These are phyloP conservation scores for Cheilosia vernalis DNA, from an alignment of 2,888 invertebrate species.

Conservation along the genomic window DNA sequence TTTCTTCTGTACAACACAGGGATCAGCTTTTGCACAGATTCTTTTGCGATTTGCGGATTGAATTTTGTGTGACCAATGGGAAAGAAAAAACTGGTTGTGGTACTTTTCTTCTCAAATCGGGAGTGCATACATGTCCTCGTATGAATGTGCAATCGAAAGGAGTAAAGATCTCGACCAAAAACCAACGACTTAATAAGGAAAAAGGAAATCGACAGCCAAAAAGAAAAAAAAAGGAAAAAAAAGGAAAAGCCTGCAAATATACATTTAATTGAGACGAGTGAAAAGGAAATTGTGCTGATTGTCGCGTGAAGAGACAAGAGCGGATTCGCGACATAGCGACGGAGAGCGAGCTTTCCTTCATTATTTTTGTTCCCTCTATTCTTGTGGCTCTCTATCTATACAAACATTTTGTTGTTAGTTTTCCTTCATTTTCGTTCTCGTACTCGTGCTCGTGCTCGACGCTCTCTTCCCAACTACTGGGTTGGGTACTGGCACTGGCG, in stretches of 20 bases:
- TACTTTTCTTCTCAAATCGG: conserved; percentile 3
- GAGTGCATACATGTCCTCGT: conserved; percentile 3
- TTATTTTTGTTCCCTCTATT: conserved; percentile 36
- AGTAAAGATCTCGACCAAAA: conserved; percentile 8
- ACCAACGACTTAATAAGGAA: conserved; percentile 26
- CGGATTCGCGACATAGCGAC: not conserved
- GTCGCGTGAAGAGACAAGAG: conserved; percentile 43
- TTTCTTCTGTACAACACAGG: not conserved
- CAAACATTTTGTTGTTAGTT: conserved; percentile 47
- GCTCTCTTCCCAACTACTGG: conserved; percentile 22
- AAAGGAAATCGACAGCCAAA: conserved; percentile 33
- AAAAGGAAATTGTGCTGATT: conserved; percentile 74
- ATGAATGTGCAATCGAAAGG: conserved; percentile 45
- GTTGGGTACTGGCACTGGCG: no score
- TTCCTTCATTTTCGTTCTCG: conserved; percentile 20
- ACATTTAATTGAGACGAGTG: conserved; percentile 64
- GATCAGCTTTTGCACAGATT: conserved; percentile 1
- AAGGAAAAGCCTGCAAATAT: conserved; percentile 61
- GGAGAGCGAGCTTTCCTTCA: conserved; percentile 48
- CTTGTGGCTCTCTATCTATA: conserved; percentile 48
- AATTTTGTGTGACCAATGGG: not conserved
- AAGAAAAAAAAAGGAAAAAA: conserved; percentile 3
- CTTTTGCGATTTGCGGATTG: not conserved
- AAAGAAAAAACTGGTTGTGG: not conserved
- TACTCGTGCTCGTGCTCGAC: not conserved